phyloP scores from a whole-genome alignment of 1,140 invertebrate species.

The Onthophagus taurus region DNA sequence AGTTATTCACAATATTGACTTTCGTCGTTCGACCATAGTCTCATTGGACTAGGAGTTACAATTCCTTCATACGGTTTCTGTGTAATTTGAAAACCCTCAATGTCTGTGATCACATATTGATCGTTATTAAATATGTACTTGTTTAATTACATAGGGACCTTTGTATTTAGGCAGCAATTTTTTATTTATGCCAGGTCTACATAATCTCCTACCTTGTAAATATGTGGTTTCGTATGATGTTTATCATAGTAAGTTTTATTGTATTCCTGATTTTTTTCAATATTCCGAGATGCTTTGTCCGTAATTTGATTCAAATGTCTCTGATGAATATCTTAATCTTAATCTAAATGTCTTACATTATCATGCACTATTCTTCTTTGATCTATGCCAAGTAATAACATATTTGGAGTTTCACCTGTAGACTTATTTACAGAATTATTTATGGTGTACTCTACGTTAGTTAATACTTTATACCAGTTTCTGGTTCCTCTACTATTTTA shows the following conservation, averaged over 20 bases:
- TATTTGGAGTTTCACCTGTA: not conserved
- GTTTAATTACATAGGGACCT: conserved; percentile 23
- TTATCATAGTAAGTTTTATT: conserved; percentile 16
- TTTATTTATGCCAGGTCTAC: conserved; percentile 23
- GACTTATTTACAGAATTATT: too few relatives aligned
- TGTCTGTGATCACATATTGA: conserved; percentile 25
- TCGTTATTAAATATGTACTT: conserved; percentile 23
- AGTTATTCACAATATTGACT: too few relatives aligned
- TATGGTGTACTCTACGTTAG: too few relatives aligned
- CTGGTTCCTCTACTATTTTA: not conserved
- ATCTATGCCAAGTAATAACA: not conserved
- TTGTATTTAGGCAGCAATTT: conserved; percentile 27
- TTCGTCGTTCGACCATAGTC: too few relatives aligned
- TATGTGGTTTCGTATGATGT: conserved; percentile 15
- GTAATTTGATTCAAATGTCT: conserved; percentile 1
- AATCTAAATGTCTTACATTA: not conserved
- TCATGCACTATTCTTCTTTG: not conserved
- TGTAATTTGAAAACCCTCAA: conserved; percentile 22
- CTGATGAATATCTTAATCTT: too few relatives aligned
- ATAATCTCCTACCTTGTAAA: conserved; percentile 24
- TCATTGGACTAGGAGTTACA: too few relatives aligned
- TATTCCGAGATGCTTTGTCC: not conserved
- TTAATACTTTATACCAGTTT: conserved; percentile 1
- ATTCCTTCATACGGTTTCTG: conserved; percentile 17
- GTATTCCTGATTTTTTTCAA: conserved; percentile 2